Percentiles rank a stretch among this genome's conserved stretches.
Evolutionary conservation across 2,797 vertebrate genomes (phyloP).

Genomic region (Acomys russatus): DNA sequence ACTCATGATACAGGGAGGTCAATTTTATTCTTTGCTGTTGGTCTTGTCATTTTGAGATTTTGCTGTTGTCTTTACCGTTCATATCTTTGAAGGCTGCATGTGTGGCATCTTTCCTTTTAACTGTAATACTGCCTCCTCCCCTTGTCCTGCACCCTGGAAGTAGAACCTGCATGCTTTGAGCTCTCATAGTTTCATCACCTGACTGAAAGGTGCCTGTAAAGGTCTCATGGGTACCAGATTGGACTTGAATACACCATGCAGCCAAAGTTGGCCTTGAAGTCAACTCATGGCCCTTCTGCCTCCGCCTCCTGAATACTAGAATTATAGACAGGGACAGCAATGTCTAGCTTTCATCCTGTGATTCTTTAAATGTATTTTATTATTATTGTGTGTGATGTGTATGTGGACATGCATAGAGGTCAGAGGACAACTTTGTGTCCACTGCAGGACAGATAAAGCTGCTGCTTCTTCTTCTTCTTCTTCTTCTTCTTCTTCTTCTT

Average conservation of each 20-base stretch:
- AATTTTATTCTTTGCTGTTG: neutral
- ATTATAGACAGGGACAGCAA: neutral
- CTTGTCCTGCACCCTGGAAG: neutral
- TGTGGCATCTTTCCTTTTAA: neutral
- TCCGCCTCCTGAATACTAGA: too few species aligned
- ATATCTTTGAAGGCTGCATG: too few species aligned
- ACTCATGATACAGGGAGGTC: neutral
- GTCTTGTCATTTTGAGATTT: neutral
- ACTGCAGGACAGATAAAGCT: too few species aligned
- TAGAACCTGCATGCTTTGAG: neutral
- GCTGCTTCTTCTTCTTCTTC: too few species aligned
- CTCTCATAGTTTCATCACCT: too few species aligned
- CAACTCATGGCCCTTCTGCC: neutral
- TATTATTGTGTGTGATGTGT: neutral
- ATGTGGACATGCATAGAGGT: neutral
- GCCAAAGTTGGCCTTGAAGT: neutral
- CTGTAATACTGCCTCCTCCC: neutral
- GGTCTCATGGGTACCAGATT: neutral
- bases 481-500: too few species aligned
- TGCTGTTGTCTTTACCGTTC: neutral
- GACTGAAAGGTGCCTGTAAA: neutral
- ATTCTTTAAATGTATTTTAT: neutral
- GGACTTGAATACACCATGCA: neutral
- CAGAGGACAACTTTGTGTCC: neutral
- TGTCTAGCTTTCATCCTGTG: neutral